Evolutionary conservation across 2,888 invertebrate genomes (phyloP), one percentile per base, ranked within the genome.

Genomic region (Podabrus alpinus): DNA sequence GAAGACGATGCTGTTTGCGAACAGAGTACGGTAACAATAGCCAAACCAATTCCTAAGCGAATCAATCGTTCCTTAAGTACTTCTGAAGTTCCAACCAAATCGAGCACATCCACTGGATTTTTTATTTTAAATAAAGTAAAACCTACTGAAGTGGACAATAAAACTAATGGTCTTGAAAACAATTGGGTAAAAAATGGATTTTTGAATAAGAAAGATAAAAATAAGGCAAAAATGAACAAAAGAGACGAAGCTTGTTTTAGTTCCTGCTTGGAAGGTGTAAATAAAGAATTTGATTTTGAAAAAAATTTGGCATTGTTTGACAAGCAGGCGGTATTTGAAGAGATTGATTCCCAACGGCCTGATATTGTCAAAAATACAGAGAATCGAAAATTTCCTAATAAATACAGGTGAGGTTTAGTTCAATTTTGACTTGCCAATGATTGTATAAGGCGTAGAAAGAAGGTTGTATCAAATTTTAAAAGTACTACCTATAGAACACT

Each of bases 201-300:
- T 83, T 91, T 91, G 7, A 88, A 87, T 77, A 90, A 89, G 81
- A 88, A 87, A 78, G 90, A 90, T 15, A 89, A 88, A 83, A 88
- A 88, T 82, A 88, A 90, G 72, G 88, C 85, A 29, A 87, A 87
- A 78, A 86, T 85, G 84, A 81, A 75, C 11, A 88, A 90, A 79
- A 87, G 88, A 81, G 92, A 94, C 86, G 94, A 94, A 85, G 93
- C 93, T 72, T 94, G 94, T 85, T 95, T 95, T 88, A 95, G 94
- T 24, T 91, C 91, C 5, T 92, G 93, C 61, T 88, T 92, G 10
- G 93, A 93, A 79, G 91, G 92, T 71, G 90, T 90, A 69, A 89
- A 88, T 80, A 90, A 93, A 85, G 97, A 97, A 83, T 97, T 97
- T 89, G 97, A 97, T 89, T 97, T 97, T 90, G 97, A 97, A 86